Conservation (phyloP, 2,113 vertebrate species). For the Phalacrocorax carbo region DNA sequence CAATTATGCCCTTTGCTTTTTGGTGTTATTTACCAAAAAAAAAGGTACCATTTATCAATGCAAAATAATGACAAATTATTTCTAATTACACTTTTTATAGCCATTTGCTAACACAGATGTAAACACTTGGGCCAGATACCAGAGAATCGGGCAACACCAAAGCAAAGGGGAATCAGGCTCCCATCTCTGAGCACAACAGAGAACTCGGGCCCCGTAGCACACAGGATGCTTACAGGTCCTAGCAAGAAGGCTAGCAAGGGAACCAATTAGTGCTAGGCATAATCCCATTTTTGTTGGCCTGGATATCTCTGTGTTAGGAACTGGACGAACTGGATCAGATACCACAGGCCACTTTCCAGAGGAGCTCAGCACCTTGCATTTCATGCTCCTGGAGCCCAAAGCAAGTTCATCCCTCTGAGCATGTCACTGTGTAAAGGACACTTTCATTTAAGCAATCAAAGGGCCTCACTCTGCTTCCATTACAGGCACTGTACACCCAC, state of each 20-base stretch:
- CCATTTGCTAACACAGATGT: background rate
- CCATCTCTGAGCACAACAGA: fast-evolving
- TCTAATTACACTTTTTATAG: background rate
- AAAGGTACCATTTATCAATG: background rate
- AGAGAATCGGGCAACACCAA: background rate
- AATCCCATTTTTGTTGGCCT: background rate
- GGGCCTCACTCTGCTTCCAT: background rate
- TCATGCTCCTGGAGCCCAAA: background rate
- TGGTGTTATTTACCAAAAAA: background rate
- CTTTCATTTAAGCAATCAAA: background rate
- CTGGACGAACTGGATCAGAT: background rate
- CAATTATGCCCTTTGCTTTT: background rate
- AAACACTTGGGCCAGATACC: background rate
- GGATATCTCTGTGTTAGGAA: background rate
- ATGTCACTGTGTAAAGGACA: background rate
- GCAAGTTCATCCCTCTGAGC: background rate
- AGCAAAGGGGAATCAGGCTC: background rate
- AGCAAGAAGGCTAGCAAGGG: background rate
- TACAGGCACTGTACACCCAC: background rate
- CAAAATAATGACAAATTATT: background rate
- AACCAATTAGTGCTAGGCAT: background rate
- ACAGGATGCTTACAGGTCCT: background rate
- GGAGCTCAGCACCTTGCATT: background rate
- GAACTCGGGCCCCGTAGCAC: fast-evolving
- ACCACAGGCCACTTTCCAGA: background rate